phyloP scores from a whole-genome alignment of 2,113 vertebrate genomes.

The Herpetotheres cachinnans region DNA sequence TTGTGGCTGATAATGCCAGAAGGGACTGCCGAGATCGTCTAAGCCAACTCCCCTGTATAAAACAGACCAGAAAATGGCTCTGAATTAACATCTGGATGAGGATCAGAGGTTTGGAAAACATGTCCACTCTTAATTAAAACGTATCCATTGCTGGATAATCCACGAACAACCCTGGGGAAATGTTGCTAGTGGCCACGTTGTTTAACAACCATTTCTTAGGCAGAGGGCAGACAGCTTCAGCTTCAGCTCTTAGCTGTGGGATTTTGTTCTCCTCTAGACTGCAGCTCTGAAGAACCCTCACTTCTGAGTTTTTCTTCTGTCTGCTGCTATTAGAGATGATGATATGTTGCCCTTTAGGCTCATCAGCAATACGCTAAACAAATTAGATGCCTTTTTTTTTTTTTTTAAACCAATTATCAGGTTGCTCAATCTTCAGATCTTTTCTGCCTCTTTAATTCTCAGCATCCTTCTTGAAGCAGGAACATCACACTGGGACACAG shows the following conservation, averaged over 20 bases:
- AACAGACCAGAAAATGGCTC: background rate
- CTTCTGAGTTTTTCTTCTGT: background rate
- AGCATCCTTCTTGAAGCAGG: background rate
- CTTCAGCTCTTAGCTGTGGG: background rate
- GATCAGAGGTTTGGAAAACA: background rate
- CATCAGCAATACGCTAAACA: background rate
- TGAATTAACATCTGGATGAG: conserved; percentile 19
- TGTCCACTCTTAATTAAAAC: background rate
- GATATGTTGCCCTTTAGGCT: background rate
- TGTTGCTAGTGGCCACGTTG: background rate
- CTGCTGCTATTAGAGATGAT: background rate
- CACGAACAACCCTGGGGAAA: background rate
- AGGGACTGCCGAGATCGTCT: background rate
- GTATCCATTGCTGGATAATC: background rate
- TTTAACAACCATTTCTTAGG: background rate
- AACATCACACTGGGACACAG: background rate
- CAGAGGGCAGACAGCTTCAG: background rate
- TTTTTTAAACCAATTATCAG: background rate
- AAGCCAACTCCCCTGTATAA: background rate
- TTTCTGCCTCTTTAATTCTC: background rate
- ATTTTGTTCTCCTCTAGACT: background rate
- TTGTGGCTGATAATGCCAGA: background rate
- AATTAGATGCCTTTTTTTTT: background rate
- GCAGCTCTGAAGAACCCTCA: background rate
- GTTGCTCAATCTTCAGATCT: background rate